A percentile compares a stretch with the other conserved stretches of the same genome.
Conservation (phyloP, 1,140 invertebrate species). For the Drosophila grimshawi region DNA sequence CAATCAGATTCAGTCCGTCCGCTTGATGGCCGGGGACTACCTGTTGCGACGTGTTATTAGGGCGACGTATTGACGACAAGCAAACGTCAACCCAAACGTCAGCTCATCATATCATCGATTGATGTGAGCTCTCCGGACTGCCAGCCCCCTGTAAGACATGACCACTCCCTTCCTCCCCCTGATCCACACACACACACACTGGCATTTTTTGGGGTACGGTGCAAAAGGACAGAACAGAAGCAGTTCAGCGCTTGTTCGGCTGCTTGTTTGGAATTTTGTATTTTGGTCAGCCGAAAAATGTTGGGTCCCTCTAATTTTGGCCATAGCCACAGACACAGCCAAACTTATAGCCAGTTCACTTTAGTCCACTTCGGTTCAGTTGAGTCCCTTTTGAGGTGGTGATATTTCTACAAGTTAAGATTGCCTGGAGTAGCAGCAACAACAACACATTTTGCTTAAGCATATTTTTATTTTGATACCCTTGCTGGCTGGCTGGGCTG, state of each 20-base stretch:
- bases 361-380: neutral
- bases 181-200: slow-evolving; percentile 1
- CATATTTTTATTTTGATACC: slow-evolving; percentile 6
- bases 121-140: slow-evolving; percentile 54
- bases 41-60: slow-evolving; percentile 82
- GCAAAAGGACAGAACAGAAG: slow-evolving; percentile 49
- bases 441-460: neutral
- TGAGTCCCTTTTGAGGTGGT: slow-evolving; percentile 31
- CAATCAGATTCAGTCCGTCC: slow-evolving; percentile 46
- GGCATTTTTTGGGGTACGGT: slow-evolving; percentile 43
- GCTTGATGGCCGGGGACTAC: slow-evolving; percentile 77
- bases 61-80: slow-evolving; percentile 83
- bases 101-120: slow-evolving; percentile 82
- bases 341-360: neutral
- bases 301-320: slow-evolving; percentile 68
- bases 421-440: neutral
- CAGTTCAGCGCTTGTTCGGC: slow-evolving; percentile 51
- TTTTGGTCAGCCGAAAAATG: slow-evolving; percentile 53
- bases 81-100: slow-evolving; percentile 82
- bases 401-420: slow-evolving; percentile 61
- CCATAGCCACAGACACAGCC: slow-evolving; percentile 40
- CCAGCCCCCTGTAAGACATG: neutral
- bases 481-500: slow-evolving; percentile 2
- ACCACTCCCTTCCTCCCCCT: neutral
- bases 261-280: slow-evolving; percentile 62